phyloP scores from a whole-genome alignment of 2,113 vertebrate genomes.

The Willisornis vidua region DNA sequence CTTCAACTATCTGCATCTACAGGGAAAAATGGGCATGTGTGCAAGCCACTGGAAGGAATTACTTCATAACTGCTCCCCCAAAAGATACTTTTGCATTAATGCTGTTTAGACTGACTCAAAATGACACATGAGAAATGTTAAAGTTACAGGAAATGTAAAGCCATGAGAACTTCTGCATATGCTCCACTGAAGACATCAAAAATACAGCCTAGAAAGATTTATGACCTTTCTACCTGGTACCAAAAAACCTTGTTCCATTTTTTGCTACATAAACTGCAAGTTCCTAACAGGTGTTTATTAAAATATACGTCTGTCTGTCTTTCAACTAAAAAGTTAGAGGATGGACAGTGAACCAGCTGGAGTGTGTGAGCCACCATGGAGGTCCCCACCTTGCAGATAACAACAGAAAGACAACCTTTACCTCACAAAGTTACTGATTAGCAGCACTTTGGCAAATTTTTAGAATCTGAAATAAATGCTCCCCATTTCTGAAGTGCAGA shows the following conservation, averaged over 20 bases:
- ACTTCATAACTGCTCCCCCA: rapidly evolving
- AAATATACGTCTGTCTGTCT: not conserved
- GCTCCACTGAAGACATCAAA: not conserved
- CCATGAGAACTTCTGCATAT: not conserved
- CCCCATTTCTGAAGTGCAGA: not conserved
- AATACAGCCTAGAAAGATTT: not conserved
- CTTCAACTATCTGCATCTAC: slow-evolving; percentile 86
- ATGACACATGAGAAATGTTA: not conserved
- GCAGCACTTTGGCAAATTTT: not conserved
- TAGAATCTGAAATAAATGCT: not conserved
- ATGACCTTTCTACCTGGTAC: not conserved
- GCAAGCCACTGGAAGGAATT: not conserved
- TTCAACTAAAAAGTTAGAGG: not conserved
- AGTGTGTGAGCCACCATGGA: not conserved
- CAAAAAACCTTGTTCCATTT: not conserved
- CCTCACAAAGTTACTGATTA: not conserved
- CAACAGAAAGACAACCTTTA: not conserved
- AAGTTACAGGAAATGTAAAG: not conserved
- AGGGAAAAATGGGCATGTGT: not conserved
- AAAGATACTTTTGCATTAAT: not conserved
- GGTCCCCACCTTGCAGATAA: not conserved
- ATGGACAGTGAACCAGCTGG: not conserved
- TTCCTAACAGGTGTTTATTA: not conserved
- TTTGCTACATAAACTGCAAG: not conserved
- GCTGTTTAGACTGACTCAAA: not conserved